Evolutionary conservation across 2,888 invertebrate species (phyloP).

Genomic region (Silvanus unidentatus): DNA sequence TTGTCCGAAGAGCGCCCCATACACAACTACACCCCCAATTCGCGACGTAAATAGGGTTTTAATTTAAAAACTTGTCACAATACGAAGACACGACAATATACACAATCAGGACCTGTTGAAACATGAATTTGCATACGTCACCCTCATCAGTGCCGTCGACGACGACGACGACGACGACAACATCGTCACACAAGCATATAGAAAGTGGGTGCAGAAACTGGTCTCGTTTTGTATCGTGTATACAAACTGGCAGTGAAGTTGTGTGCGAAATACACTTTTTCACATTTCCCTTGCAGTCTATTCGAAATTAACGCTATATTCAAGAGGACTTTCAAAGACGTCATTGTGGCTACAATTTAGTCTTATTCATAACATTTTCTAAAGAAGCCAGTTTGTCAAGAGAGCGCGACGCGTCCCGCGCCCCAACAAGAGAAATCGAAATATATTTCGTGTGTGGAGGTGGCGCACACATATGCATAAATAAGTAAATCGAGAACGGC

Average conservation of each 20-base stretch:
- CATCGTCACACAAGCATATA: too few relatives aligned
- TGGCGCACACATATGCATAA: conserved; percentile 11
- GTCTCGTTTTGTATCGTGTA: too few relatives aligned
- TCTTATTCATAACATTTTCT: conserved; percentile 54
- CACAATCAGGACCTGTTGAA: conserved; percentile 41
- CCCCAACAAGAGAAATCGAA: conserved; percentile 38
- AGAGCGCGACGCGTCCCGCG: too few relatives aligned
- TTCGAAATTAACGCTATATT: conserved; percentile 56
- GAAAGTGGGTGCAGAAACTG: too few relatives aligned
- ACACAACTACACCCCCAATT: too few relatives aligned
- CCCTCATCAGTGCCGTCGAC: conserved; percentile 8
- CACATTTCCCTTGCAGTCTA: conserved; percentile 41
- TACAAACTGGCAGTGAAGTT: background rate
- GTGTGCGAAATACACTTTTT: conserved; percentile 33
- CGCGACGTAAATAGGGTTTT: too few relatives aligned
- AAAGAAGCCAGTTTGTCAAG: conserved; percentile 44
- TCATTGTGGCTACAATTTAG: conserved; percentile 59
- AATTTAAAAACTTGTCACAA: too few relatives aligned
- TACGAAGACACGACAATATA: conserved; percentile 1
- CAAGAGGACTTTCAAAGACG: conserved; percentile 54
- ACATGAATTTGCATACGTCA: conserved; percentile 40
- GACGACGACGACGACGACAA: too few relatives aligned
- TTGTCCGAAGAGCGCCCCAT: too few relatives aligned
- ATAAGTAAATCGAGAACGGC: too few relatives aligned
- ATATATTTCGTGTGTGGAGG: conserved; percentile 42